Evolutionary conservation across 1,140 invertebrate genomes (phyloP).

Genomic region (Drosophila lowei): DNA sequence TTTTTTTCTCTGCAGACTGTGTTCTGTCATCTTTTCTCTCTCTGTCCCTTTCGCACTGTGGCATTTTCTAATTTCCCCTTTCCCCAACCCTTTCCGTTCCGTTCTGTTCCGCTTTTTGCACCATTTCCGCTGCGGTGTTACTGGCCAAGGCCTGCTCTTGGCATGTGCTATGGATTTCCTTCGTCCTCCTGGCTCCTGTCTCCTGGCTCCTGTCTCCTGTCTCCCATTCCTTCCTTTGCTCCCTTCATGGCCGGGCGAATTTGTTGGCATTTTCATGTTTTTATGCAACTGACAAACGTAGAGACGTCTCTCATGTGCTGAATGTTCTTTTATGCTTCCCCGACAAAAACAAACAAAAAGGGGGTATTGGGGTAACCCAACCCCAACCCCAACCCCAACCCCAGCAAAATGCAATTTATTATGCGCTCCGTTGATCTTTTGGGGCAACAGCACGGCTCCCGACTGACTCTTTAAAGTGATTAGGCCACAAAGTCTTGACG

Average conservation of each 20-base stretch:
- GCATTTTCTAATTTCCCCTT: slow-evolving; percentile 74
- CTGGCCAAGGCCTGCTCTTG: slow-evolving; percentile 42
- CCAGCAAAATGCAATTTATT: slow-evolving; percentile 72
- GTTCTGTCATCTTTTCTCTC: not conserved
- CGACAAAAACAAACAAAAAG: too few species aligned
- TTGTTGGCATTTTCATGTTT: slow-evolving; percentile 72
- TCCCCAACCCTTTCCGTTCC: slow-evolving; percentile 20
- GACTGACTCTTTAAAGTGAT: slow-evolving; percentile 46
- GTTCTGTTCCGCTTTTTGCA: slow-evolving; percentile 63
- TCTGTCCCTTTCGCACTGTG: slow-evolving; percentile 29
- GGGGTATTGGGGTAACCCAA: too few species aligned
- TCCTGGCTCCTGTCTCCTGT: not conserved
- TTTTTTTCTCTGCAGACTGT: not conserved
- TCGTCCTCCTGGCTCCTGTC: not conserved
- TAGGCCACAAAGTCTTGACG: slow-evolving; percentile 40
- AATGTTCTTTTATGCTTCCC: slow-evolving; percentile 26
- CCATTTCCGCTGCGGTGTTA: slow-evolving; percentile 74
- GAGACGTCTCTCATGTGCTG: slow-evolving; percentile 62
- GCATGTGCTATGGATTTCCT: slow-evolving; percentile 51
- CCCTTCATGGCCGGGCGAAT: slow-evolving; percentile 46
- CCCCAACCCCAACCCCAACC: not conserved
- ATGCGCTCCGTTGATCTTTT: slow-evolving; percentile 64
- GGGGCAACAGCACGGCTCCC: slow-evolving; percentile 31
- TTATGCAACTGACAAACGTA: slow-evolving; percentile 80
- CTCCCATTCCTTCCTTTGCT: slow-evolving; percentile 3